phyloP scores from a whole-genome alignment of 2,113 vertebrate species.

The Channa maculata region DNA sequence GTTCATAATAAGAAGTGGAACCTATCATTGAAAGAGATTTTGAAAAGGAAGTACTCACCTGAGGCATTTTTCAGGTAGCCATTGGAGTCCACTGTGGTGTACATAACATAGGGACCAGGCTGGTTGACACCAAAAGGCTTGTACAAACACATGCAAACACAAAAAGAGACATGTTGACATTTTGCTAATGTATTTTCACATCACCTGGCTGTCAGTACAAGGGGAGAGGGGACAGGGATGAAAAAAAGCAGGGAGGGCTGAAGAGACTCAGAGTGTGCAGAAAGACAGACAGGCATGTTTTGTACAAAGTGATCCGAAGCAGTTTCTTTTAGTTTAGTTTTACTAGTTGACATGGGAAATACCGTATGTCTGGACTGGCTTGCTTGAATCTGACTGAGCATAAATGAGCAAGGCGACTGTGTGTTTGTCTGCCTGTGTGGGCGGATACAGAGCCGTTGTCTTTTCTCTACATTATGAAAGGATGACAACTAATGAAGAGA shows the following conservation, averaged over 20 bases:
- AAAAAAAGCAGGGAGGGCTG: background rate
- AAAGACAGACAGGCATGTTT: slow-evolving; percentile 14
- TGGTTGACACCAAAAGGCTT: slow-evolving; percentile 98
- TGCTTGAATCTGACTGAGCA: slow-evolving; percentile 30
- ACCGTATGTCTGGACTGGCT: slow-evolving; percentile 25
- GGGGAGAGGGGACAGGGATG: slow-evolving; percentile 19
- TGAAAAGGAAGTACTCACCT: slow-evolving; percentile 82
- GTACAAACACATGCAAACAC: slow-evolving; percentile 42
- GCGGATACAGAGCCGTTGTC: slow-evolving; percentile 23
- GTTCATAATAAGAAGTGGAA: slow-evolving; percentile 1
- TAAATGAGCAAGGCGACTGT: slow-evolving; percentile 33
- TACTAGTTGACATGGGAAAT: slow-evolving; percentile 3
- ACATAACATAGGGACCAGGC: slow-evolving; percentile 97
- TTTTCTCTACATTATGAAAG: slow-evolving; percentile 53
- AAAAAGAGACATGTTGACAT: slow-evolving; percentile 13
- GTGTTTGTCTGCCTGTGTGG: slow-evolving; percentile 39
- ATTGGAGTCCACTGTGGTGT: slow-evolving; percentile 95
- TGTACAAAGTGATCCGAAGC: slow-evolving; percentile 32
- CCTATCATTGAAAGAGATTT: background rate
- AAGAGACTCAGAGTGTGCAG: background rate
- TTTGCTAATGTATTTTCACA: slow-evolving; percentile 10
- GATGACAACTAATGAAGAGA: slow-evolving; percentile 60
- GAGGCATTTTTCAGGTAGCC: slow-evolving; percentile 96
- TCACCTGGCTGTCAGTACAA: slow-evolving; percentile 29
- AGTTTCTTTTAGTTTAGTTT: slow-evolving; percentile 28